phyloP scores from a whole-genome alignment of 1,140 invertebrate genomes.

The Hyles vespertilio region DNA sequence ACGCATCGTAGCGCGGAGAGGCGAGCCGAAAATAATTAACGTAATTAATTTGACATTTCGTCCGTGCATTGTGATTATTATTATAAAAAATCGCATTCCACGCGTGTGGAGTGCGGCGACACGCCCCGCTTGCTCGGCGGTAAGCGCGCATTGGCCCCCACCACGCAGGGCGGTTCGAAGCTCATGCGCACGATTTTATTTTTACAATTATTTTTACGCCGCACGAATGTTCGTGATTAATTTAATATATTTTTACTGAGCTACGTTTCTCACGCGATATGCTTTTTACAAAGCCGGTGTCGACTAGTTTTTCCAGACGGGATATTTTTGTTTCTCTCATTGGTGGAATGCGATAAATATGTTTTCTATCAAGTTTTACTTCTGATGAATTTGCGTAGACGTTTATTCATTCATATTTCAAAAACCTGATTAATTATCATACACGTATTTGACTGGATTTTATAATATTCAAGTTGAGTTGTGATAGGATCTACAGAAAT shows the following conservation, averaged over 20 bases:
- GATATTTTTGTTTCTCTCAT: no score
- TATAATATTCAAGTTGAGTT: no score
- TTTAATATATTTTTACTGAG: constrained; percentile 58
- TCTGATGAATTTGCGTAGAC: no score
- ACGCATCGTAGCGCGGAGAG: constrained; percentile 12
- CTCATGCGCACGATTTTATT: constrained; percentile 28
- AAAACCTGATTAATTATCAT: no score
- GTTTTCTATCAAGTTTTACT: no score
- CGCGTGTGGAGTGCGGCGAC: constrained; percentile 1
- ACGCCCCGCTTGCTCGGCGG: constrained; percentile 27
- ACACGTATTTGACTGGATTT: no score
- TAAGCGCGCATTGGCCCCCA: constrained; percentile 7
- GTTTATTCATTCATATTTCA: no score
- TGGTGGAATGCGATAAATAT: no score
- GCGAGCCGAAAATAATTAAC: constrained; percentile 39
- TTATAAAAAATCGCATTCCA: constrained; percentile 25
- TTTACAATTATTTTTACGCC: constrained; percentile 35
- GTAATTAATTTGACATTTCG: constrained; percentile 52
- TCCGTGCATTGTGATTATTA: constrained; percentile 36
- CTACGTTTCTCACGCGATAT: constrained; percentile 46
- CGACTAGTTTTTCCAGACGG: not conserved
- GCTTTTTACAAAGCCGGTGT: constrained; percentile 37
- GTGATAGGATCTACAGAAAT: no score
- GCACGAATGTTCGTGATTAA: constrained; percentile 52
- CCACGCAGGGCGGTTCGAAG: constrained; percentile 23